These are phyloP conservation scores for Crenuchus spilurus DNA, from an alignment of 2,797 vertebrate genomes.

Conservation along the genomic window DNA sequence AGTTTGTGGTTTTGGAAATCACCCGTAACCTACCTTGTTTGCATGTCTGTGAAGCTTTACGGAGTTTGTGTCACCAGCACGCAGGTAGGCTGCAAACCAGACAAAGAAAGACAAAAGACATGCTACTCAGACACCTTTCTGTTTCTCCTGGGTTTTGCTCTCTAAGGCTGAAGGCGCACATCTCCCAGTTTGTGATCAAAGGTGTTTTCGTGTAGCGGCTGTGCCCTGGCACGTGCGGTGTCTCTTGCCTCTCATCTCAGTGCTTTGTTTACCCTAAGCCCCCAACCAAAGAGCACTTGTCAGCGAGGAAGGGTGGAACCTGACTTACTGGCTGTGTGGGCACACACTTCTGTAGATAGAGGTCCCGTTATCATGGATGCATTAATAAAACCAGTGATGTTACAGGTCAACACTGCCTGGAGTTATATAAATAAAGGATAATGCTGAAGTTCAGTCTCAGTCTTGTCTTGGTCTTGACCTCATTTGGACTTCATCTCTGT, in stretches of 20 bases:
- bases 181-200: slow-evolving; percentile 54
- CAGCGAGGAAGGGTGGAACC: slow-evolving; percentile 47
- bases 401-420: no score
- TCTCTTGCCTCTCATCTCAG: slow-evolving; percentile 54
- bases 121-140: slow-evolving; percentile 12
- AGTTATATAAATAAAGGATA: no score
- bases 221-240: slow-evolving; percentile 54
- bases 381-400: no score
- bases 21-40: slow-evolving; percentile 24
- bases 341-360: slow-evolving; percentile 4
- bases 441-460: no score
- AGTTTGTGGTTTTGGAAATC: slow-evolving; percentile 28
- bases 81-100: slow-evolving; percentile 39
- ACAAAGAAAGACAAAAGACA: slow-evolving; percentile 21
- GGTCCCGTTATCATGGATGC: no score
- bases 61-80: slow-evolving; percentile 30
- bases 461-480: no score
- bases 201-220: slow-evolving; percentile 27
- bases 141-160: slow-evolving; percentile 38
- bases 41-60: slow-evolving; percentile 34
- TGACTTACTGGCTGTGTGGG: slow-evolving; percentile 40
- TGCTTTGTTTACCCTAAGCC: slow-evolving; percentile 61
- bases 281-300: slow-evolving; percentile 49
- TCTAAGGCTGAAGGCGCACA: slow-evolving; percentile 18
- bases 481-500: no score